Base-by-base conservation (phyloP, 2,113 vertebrate species). In the Tauraco erythrolophus region DNA sequence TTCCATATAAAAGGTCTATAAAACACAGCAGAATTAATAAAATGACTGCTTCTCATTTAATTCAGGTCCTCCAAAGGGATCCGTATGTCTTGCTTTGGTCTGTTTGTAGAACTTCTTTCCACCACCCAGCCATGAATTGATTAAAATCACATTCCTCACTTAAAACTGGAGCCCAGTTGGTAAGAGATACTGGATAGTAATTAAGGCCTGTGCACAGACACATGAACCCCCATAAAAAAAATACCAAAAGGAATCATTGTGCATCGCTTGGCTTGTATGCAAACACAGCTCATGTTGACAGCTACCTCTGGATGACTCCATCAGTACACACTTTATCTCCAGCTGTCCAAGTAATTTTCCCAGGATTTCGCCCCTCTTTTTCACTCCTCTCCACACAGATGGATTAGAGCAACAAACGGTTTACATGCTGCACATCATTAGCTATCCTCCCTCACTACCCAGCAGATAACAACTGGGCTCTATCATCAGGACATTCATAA, bases 361-460 rank as follows among this genome's bases (percentile, higher is more conserved):
- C 69, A 37, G 93, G 94, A 95, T 93, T 95, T 92, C 28, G 56
- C 81, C 96, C 95, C 93, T 84, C 83, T 86, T 95, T 92, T 97
- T 96, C 84, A 71, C 89, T 95, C 84, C 96, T 81, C 83, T 97
- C 90, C 84, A 94, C 97, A 93, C 97, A 97, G 97, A 97, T 65
- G 94, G 96, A 97, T 97, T 98, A 98, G 92, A 96, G 87, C 92
- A 92, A 96, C 91, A 89, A 96, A 92, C 79, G 65, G 97, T 98
- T 98, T 98, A 96, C 97, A 97, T 39, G 96, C 97, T 69, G 96
- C 97, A 97, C 97, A 96, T 98, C 97, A 98, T 98, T 97, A 98
- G 97, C 98, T 97, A 97, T 96, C 96, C 97, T 98, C 97, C 96
- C 96, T 98, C 98, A 97, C 97, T 98, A 98, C 97, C 98, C 97